Conservation (phyloP, 2,113 vertebrate species). For the Lepisosteus oculatus region DNA sequence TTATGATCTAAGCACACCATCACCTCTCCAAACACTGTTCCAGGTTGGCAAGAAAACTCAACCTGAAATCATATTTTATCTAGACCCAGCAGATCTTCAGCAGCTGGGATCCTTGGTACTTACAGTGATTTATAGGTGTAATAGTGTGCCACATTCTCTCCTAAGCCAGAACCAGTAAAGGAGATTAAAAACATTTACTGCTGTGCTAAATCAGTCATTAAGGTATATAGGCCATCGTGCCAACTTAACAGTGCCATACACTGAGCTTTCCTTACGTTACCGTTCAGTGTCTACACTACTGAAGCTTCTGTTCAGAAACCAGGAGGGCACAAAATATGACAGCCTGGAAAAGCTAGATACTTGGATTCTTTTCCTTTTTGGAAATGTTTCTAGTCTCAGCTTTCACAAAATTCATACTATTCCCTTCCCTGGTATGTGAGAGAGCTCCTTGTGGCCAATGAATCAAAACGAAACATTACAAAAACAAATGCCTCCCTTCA, state of each 20-base stretch:
- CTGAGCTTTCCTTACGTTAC: not conserved
- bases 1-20: slow-evolving; percentile 40
- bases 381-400: no score
- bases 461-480: no score
- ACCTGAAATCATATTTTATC: slow-evolving; percentile 35
- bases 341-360: no score
- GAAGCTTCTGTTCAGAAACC: not conserved
- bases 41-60: slow-evolving; percentile 14
- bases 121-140: slow-evolving; percentile 50
- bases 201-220: slow-evolving; percentile 40
- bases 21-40: slow-evolving; percentile 15
- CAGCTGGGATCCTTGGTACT: not conserved
- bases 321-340: no score
- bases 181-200: slow-evolving; percentile 48
- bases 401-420: no score
- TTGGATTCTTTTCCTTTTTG: no score
- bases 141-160: slow-evolving; percentile 34
- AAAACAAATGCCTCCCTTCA: no score
- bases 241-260: slow-evolving; percentile 13
- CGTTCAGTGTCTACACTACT: not conserved
- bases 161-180: slow-evolving; percentile 37
- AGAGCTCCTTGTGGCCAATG: no score
- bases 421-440: no score
- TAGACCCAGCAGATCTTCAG: slow-evolving; percentile 24
- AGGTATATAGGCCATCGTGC: slow-evolving; percentile 35